A percentile compares a stretch with the other conserved stretches of the same genome.
Conservation (phyloP, 2,113 vertebrate species). For the Sigmodon hispidus region DNA sequence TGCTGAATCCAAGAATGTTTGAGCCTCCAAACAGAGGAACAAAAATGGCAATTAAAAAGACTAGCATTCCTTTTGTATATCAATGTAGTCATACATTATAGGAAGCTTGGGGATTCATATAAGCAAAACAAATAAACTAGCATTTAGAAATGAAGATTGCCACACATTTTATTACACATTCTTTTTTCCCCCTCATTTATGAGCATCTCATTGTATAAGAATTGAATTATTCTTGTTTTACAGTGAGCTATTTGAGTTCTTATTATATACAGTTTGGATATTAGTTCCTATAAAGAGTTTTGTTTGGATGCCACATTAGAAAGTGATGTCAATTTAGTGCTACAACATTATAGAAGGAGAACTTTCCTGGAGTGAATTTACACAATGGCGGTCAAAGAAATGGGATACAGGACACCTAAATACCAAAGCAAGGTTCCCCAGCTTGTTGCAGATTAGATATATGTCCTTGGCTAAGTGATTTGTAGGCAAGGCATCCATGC, state of each 20-base stretch:
- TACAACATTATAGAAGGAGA: background rate
- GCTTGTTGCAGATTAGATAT: background rate
- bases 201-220: background rate
- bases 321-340: background rate
- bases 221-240: background rate
- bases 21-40: background rate
- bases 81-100: background rate
- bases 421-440: background rate
- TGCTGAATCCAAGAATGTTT: conserved; percentile 6
- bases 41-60: background rate
- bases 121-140: background rate
- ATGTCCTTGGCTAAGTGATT: background rate
- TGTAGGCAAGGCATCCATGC: rapidly evolving
- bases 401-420: background rate
- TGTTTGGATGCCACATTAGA: background rate
- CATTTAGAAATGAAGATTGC: background rate
- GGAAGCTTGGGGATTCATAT: background rate
- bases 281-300: background rate
- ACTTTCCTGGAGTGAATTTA: background rate
- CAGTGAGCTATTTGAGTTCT: background rate
- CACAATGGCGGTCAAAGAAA: background rate
- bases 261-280: background rate
- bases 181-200: background rate
- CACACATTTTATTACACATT: background rate
- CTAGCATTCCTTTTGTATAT: background rate